phyloP scores from a whole-genome alignment of 2,888 invertebrate species.

The Dugesia japonica region DNA sequence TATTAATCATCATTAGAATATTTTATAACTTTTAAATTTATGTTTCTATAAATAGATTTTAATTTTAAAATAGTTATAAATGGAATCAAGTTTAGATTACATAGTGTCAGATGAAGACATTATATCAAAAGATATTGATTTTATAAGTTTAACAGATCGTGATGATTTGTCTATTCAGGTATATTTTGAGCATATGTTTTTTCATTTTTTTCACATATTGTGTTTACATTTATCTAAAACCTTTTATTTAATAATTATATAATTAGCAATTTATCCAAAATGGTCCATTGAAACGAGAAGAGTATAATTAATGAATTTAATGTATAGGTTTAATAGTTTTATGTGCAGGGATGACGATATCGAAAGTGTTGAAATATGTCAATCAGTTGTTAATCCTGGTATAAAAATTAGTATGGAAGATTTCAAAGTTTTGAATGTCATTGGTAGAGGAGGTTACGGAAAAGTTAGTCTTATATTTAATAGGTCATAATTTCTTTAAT shows the following conservation, averaged over 20 bases:
- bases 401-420: slow-evolving; percentile 52
- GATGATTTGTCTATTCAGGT: not conserved
- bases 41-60: not conserved
- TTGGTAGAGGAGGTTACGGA: slow-evolving; percentile 93
- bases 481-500: not conserved
- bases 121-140: not conserved
- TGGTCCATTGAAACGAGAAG: not conserved
- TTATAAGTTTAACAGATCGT: not conserved
- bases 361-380: slow-evolving; percentile 31
- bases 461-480: slow-evolving; percentile 50
- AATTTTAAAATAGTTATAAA: not conserved
- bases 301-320: not conserved
- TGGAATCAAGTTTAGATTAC: slow-evolving; percentile 6
- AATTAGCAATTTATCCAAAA: not conserved
- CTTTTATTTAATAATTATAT: too few species aligned
- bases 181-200: too few species aligned
- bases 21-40: slow-evolving; percentile 5
- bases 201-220: too few species aligned
- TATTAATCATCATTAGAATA: slow-evolving; percentile 8
- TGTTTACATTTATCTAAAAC: too few species aligned
- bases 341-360: not conserved
- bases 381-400: slow-evolving; percentile 30
- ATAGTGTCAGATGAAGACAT: not conserved
- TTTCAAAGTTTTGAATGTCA: slow-evolving; percentile 81
- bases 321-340: not conserved